Conservation (phyloP, 2,113 vertebrate genomes). For the Dunckerocampus dactyliophorus region DNA sequence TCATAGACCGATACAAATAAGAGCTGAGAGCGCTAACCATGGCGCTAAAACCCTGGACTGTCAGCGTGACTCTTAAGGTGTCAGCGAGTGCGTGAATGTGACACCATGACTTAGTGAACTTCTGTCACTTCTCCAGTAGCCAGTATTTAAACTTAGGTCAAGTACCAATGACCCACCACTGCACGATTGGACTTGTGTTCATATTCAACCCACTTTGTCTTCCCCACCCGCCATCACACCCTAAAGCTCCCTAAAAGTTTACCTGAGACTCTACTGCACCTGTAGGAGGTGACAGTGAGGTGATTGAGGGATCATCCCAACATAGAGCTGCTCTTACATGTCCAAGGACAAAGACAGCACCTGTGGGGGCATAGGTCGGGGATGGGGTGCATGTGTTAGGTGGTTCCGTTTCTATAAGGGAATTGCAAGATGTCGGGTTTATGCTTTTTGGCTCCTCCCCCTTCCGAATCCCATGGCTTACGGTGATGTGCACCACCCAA, state of each 20-base stretch:
- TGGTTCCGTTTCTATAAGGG: conserved; percentile 31
- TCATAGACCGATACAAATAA: no score
- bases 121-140: no score
- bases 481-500: no score
- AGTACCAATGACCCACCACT: background rate
- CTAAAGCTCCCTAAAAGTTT: conserved; percentile 13
- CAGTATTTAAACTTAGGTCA: no score
- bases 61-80: no score
- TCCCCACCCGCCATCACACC: background rate
- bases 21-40: no score
- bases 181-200: conserved; percentile 43
- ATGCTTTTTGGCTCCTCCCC: background rate
- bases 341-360: conserved; percentile 84
- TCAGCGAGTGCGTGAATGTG: no score
- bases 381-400: conserved; percentile 20
- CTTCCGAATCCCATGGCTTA: no score
- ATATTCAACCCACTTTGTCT: conserved; percentile 16
- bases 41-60: no score
- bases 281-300: conserved; percentile 39
- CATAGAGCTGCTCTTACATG: conserved; percentile 74
- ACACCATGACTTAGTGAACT: no score
- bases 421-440: conserved; percentile 39
- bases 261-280: conserved; percentile 55
- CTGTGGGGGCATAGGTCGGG: conserved; percentile 84
- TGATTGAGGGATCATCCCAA: conserved; percentile 72